phyloP scores from a whole-genome alignment of 2,888 invertebrate species.

The Chrysolina americana region DNA sequence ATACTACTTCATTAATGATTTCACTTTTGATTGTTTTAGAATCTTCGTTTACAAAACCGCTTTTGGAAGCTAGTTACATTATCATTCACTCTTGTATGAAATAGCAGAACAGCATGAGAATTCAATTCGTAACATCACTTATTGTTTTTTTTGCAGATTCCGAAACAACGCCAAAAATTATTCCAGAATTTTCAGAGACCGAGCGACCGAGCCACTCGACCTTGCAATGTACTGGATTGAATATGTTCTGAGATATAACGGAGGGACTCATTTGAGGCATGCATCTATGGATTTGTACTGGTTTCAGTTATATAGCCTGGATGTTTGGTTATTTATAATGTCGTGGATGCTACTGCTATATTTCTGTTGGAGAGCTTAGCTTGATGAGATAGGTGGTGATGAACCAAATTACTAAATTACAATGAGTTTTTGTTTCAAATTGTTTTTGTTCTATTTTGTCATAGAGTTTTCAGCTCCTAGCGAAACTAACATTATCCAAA shows the following conservation, averaged over 20 bases:
- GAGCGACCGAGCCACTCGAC: constrained; percentile 43
- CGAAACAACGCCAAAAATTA: constrained; percentile 37
- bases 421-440: too few relatives aligned
- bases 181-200: constrained; percentile 43
- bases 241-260: constrained; percentile 39
- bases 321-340: constrained; percentile 34
- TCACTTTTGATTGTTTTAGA: too few relatives aligned
- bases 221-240: constrained; percentile 51
- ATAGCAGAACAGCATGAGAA: too few relatives aligned
- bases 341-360: not conserved
- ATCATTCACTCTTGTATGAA: too few relatives aligned
- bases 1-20: too few relatives aligned
- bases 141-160: constrained; percentile 39
- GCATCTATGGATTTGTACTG: constrained; percentile 43
- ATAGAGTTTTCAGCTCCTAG: too few relatives aligned
- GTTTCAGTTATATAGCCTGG: constrained; percentile 46
- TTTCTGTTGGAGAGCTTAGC: not conserved
- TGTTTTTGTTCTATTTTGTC: too few relatives aligned
- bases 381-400: too few relatives aligned
- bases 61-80: too few relatives aligned
- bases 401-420: too few relatives aligned
- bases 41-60: too few relatives aligned
- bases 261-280: constrained; percentile 43
- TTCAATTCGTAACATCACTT: not conserved
- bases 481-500: too few relatives aligned